A percentile compares a stretch with the other conserved stretches of the same genome.
phyloP scores from a whole-genome alignment of 2,888 invertebrate species.

The Tupiocoris notatus region DNA sequence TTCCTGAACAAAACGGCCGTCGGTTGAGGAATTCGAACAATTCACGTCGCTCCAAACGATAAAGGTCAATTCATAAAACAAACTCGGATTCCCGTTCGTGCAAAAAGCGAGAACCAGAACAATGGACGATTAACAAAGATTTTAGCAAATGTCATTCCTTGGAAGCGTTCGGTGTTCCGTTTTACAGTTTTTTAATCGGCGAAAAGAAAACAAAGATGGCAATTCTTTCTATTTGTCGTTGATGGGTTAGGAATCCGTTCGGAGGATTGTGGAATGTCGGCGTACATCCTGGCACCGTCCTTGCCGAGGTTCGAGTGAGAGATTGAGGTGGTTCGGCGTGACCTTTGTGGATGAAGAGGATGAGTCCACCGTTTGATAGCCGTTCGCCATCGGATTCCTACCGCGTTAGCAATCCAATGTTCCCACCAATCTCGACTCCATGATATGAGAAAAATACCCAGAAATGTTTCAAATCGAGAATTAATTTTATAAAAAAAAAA shows the following conservation, averaged over 20 bases:
- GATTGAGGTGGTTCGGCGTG: neutral
- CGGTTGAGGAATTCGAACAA: neutral
- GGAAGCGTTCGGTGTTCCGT: neutral
- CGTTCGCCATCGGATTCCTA: neutral
- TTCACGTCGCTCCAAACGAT: no score
- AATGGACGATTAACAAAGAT: neutral
- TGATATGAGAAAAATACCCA: no score
- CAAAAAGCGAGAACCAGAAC: neutral
- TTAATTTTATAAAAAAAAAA: no score
- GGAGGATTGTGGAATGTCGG: neutral
- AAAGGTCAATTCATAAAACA: no score
- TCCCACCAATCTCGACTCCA: neutral
- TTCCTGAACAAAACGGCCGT: no score
- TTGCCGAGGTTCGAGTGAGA: neutral
- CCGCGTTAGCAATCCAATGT: neutral
- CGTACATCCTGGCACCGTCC: neutral
- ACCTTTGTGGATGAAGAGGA: neutral
- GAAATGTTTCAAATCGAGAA: no score
- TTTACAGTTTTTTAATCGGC: neutral
- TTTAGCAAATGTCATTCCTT: neutral
- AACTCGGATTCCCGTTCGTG: no score
- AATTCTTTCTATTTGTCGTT: neutral
- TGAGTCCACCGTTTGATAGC: neutral
- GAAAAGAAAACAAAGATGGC: neutral
- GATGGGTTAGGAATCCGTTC: neutral